Evolutionary conservation across 2,797 vertebrate genomes (phyloP), one percentile per base, ranked within the genome.

Genomic region (Pangasius krempfi): DNA sequence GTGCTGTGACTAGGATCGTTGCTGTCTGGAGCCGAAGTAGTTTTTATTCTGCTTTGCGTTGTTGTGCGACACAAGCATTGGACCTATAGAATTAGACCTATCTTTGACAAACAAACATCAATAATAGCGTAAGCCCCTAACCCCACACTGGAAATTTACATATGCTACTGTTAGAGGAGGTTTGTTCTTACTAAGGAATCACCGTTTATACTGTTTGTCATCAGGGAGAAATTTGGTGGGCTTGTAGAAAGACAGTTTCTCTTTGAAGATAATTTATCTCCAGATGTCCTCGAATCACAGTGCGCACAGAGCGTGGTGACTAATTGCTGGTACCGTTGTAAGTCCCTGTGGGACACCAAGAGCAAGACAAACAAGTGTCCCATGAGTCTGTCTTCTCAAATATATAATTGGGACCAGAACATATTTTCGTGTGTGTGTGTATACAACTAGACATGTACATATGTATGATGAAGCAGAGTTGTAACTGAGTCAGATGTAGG

Each of bases 301-400:
- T 90, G 90, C 78, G 83, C 78, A 76, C 62, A 85, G 88, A 78
- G 72, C 62, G 82, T 89, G 64, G 64, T 86, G 86, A 89, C 90
- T 92, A 91, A 94, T 95, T 94, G 90, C 91, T 90, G 50, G 75
- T 88, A 88, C 90, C 91, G 90, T 85, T 91, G 80, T 73, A n/a
- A 85, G 72, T 89, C 91, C 94, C 88, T 37, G 66, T 27, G 94
- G 93, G 94, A 94, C 30, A 60, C 75, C 52, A 56, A 40, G 54
- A 84, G 88, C 25, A 92, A 93, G 93, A 94, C 92, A 95, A 95
- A 95, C 94, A 94, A 86, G 84, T 90, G 75, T 92, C 91, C 91
- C 91, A 70, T 88, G 90, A 89, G 92, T 94, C 93, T 95, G 94
- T 95, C 92, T 94, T 91, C 93, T 90, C 33, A 89, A 91, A 81